Conservation (phyloP, 2,113 vertebrate species). For the Epinephelus moara region DNA sequence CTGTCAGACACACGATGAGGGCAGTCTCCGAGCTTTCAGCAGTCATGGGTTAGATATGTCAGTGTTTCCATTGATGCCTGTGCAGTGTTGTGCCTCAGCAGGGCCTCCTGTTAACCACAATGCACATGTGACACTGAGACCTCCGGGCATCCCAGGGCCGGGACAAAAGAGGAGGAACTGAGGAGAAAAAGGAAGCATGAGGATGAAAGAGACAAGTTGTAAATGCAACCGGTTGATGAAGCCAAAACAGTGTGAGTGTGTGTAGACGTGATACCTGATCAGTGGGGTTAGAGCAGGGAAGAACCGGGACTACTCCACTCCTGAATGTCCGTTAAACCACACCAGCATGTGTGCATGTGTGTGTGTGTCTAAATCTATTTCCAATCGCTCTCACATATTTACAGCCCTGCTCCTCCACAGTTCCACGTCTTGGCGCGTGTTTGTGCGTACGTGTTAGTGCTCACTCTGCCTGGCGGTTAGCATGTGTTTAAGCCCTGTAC, state of each 20-base stretch:
- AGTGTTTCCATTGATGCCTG: conserved; percentile 68
- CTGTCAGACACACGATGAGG: conserved; percentile 53
- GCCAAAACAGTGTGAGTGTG: background rate
- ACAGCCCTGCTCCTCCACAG: conserved; percentile 8
- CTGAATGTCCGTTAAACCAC: background rate
- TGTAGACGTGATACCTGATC: conserved; percentile 16
- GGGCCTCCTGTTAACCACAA: conserved; percentile 64
- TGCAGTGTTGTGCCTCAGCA: conserved; percentile 30
- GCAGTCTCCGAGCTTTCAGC: conserved; percentile 54
- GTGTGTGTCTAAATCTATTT: conserved; percentile 26
- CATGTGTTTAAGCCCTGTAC: conserved; percentile 36
- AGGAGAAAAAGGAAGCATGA: background rate
- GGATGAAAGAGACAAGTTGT: conserved; percentile 10
- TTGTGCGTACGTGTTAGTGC: conserved; percentile 21
- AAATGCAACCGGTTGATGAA: conserved; percentile 42
- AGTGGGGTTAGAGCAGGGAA: background rate
- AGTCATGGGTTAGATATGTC: conserved; percentile 66
- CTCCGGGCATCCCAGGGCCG: conserved; percentile 11
- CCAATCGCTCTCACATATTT: conserved; percentile 12
- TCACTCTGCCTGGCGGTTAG: conserved; percentile 20
- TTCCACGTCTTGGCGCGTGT: conserved; percentile 17
- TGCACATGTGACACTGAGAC: conserved; percentile 41
- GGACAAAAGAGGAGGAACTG: background rate
- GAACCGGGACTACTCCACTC: background rate
- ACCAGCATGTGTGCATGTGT: conserved; percentile 1